Evolutionary conservation across 2,797 vertebrate species (phyloP).

Genomic region (Leptatherina wallacei): DNA sequence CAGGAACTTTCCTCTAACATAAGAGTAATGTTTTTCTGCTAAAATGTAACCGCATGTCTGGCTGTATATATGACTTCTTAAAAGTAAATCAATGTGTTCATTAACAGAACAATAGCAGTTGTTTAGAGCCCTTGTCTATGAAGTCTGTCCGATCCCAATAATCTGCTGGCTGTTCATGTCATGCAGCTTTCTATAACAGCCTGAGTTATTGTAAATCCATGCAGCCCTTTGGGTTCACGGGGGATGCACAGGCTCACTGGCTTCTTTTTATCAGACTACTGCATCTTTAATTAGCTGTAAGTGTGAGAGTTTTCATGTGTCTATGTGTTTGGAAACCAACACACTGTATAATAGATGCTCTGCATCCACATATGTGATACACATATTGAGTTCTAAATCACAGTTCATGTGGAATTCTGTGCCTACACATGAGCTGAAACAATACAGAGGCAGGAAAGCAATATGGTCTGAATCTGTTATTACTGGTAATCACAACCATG

Average conservation of each 20-base stretch:
- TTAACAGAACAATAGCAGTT: slow-evolving; percentile 32
- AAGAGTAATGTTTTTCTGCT: background rate
- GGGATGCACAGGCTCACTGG: slow-evolving; percentile 13
- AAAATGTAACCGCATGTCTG: background rate
- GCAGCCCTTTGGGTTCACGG: slow-evolving; percentile 15
- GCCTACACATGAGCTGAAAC: slow-evolving; percentile 66
- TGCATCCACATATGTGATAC: slow-evolving; percentile 25
- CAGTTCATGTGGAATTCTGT: slow-evolving; percentile 58
- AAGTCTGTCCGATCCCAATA: slow-evolving; percentile 55
- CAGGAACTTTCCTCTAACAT: background rate
- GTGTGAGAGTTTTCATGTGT: background rate
- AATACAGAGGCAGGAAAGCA: slow-evolving; percentile 72
- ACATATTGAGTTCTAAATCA: slow-evolving; percentile 57
- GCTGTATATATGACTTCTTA: slow-evolving; percentile 18
- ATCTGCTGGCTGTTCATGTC: slow-evolving; percentile 45
- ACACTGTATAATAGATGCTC: slow-evolving; percentile 17
- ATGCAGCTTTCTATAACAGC: slow-evolving; percentile 32
- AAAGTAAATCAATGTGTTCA: slow-evolving; percentile 39
- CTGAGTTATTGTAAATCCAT: slow-evolving; percentile 60
- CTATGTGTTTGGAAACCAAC: background rate
- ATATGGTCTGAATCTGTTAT: slow-evolving; percentile 75
- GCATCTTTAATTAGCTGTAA: slow-evolving; percentile 31
- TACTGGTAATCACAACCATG: slow-evolving; percentile 71
- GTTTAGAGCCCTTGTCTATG: slow-evolving; percentile 26
- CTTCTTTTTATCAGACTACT: slow-evolving; percentile 16